Evolutionary conservation across 2,888 invertebrate species (phyloP), one percentile per base, ranked within the genome.

Genomic region (Entomobrya proxima): DNA sequence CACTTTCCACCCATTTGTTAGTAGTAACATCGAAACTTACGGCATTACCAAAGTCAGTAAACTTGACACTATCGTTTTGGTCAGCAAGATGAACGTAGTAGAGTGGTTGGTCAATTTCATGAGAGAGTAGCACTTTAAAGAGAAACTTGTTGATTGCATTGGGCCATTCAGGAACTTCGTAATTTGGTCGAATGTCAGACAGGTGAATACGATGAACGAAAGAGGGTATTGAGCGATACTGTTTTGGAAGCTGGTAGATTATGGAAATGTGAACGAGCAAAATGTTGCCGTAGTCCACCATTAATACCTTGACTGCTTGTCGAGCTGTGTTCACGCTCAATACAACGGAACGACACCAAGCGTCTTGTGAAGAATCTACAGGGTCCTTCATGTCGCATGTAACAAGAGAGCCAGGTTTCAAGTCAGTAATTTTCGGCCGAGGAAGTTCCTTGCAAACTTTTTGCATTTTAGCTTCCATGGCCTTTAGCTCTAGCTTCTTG

Each of bases 201-300:
- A 79, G 52, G 27, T 80, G 80, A 30, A 80, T 58, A 27, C 80
- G 47, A 44, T 55, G 72, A 27, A 30, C 80, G 44, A 72, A 80
- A 11, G 80, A 69, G 11, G 80, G 80, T 5, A 80, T 72, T 7
- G 15, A 30, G 21, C 58, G 35, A 21, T 69, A 80, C 58, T 30
- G n/a, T 6, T 52, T 13, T 18, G 80, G 44, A 4, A 80, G n/a
- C 4, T 37, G 35, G 30, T 58, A 47, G 0, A 80, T 6, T 2
- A 52, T 1, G 6, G 21, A 15, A 0, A 1, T 3, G 27, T 21
- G 40, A 9, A 80, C 27, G n/a, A 1, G 6, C 6, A 40, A n/a
- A 27, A 24, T 55, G 40, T 55, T 72, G 0, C 80, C 80, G 27
- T 80, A 80, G 47, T 80, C 80, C 55, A 80, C 55, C 40, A 80